Evolutionary conservation across 2,888 invertebrate species (phyloP).

Genomic region (Phytoseiulus persimilis): DNA sequence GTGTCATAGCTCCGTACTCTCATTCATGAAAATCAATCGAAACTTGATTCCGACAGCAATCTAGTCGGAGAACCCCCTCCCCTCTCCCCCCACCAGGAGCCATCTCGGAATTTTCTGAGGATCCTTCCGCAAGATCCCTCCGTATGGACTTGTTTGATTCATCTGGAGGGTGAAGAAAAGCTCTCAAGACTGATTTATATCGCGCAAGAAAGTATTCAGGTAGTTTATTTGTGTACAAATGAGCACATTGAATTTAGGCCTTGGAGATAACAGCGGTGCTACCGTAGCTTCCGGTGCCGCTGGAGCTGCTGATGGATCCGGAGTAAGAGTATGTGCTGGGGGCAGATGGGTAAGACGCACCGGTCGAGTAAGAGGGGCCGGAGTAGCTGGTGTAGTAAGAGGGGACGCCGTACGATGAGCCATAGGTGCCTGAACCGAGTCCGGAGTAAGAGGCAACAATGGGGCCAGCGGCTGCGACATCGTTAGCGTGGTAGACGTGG

Average conservation of each 20-base stretch:
- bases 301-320: background rate
- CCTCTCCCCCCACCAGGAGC: too few relatives aligned
- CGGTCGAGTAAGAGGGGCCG: background rate
- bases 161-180: too few relatives aligned
- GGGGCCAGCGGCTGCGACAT: background rate
- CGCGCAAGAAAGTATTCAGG: background rate
- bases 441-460: background rate
- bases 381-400: background rate
- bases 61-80: too few relatives aligned
- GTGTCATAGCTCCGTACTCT: too few relatives aligned
- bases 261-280: background rate
- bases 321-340: background rate
- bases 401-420: background rate
- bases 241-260: background rate
- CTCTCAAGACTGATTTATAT: background rate
- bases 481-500: conserved; percentile 29
- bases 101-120: too few relatives aligned
- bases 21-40: too few relatives aligned
- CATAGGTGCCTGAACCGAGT: background rate
- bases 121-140: too few relatives aligned
- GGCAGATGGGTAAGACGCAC: background rate
- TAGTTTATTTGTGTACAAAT: background rate
- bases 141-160: too few relatives aligned
- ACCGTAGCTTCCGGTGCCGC: background rate
- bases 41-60: too few relatives aligned